phyloP scores from a whole-genome alignment of 2,797 vertebrate genomes.

The Sebastes reedi region DNA sequence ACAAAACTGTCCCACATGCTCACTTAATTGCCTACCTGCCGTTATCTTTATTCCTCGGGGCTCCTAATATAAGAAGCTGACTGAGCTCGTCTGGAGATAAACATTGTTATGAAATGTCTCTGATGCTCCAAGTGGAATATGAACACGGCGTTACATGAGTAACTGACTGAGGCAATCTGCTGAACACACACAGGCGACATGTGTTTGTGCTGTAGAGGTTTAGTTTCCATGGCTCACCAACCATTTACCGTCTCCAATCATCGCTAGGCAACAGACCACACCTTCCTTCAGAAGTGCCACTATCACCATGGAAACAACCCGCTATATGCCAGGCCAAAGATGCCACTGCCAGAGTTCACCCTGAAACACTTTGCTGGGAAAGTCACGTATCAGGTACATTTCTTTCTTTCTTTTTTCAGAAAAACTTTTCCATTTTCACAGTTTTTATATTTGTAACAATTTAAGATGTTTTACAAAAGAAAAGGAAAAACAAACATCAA shows the following conservation, averaged over 20 bases:
- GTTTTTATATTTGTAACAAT: background rate
- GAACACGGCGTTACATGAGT: constrained; percentile 14
- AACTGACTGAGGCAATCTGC: constrained; percentile 9
- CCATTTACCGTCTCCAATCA: constrained; percentile 43
- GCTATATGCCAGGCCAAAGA: constrained; percentile 95
- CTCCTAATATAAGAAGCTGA: constrained; percentile 32
- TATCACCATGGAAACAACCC: constrained; percentile 93
- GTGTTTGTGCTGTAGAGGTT: constrained; percentile 32
- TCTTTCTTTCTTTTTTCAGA: background rate
- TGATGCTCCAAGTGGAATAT: constrained; percentile 46
- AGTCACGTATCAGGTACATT: constrained; percentile 93
- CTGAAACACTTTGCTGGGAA: constrained; percentile 96
- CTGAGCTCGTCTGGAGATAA: constrained; percentile 50
- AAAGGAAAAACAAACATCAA: background rate
- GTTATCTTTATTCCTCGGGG: constrained; percentile 34
- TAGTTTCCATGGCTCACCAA: constrained; percentile 32
- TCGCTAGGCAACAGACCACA: constrained; percentile 96
- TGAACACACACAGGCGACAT: constrained; percentile 3
- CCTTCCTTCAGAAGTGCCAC: constrained; percentile 99
- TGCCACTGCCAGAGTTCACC: constrained; percentile 96
- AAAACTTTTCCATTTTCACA: background rate
- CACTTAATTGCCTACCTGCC: constrained; percentile 52
- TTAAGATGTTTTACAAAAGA: background rate
- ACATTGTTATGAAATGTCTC: constrained; percentile 28
- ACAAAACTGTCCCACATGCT: constrained; percentile 44